Conservation (phyloP, 2,113 vertebrate genomes). For the Plestiodon gilberti region DNA sequence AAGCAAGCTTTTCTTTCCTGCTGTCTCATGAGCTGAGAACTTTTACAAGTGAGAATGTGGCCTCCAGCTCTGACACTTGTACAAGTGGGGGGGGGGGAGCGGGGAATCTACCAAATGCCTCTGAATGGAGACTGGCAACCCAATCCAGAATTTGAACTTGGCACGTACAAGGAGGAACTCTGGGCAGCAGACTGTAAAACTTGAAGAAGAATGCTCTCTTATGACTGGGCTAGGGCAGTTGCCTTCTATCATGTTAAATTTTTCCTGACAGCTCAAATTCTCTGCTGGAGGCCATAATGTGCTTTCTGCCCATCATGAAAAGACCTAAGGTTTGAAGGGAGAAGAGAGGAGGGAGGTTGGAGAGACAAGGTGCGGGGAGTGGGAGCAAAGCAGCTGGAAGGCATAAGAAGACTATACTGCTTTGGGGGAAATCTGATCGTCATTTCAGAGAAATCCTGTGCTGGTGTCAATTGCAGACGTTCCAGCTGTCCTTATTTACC, state of each 20-base stretch:
- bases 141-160: neutral
- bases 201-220: neutral
- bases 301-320: neutral
- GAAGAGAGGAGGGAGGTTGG: neutral
- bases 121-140: neutral
- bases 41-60: slow-evolving; percentile 5
- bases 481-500: neutral
- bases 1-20: neutral
- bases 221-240: neutral
- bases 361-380: too few relatives aligned
- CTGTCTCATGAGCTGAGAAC: neutral
- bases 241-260: neutral
- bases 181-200: neutral
- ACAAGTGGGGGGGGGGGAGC: neutral
- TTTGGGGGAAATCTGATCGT: neutral
- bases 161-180: neutral
- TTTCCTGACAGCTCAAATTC: slow-evolving; percentile 16
- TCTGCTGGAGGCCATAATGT: neutral
- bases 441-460: neutral
- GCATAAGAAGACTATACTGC: neutral
- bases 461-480: neutral
- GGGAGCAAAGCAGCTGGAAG: neutral
- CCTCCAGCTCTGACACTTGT: slow-evolving; percentile 8
- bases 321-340: neutral
- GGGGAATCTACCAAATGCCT: neutral